Evolutionary conservation across 2,797 vertebrate genomes (phyloP), one percentile per base, ranked within the genome.

Genomic region (Decapterus maruadsi): DNA sequence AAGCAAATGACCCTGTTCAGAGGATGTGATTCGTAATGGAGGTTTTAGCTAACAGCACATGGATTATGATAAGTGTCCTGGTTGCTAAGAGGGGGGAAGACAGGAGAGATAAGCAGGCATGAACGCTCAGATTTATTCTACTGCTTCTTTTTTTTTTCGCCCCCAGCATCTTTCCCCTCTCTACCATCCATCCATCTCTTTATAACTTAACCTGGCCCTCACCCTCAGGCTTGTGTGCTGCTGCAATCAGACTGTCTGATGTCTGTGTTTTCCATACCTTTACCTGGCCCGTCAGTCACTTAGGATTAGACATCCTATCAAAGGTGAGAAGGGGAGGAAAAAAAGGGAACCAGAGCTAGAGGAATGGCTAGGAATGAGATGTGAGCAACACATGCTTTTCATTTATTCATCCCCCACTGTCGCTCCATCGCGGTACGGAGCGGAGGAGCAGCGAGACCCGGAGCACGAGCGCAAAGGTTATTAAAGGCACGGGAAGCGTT

Each of bases 341-440:
- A 17, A 55, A n/a, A n/a, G n/a, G n/a, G n/a, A n/a, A n/a, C n/a
- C n/a, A n/a, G n/a, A 75, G 76, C 26, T 38, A 61, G 31, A 73
- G 38, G 26, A 80, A 22, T 0, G n/a, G 17, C 26, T 29, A 40
- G 19, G 34, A 61, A 57, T 20, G 16, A 80, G 54, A 59, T 10
- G 59, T 10, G 59, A 72, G 63, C 31, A 58, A 71, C 54, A 50
- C 2, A 10, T 13, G 0, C 50, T 56, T 51, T 82, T 89, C 82
- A 86, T 88, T 90, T 86, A 89, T 91, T 91, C 70, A 87, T 87
- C 66, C 10, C 48, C 10, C 64, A 54, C 8, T 56, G 54, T 88
- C 78, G 51, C 59, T 40, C 81, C 42, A 43, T 48, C 67, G 29
- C 29, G 58, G 70, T 20, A 79, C 2, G 6, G 73, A 89, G 78